A percentile compares a stretch with the other conserved stretches of the same genome.
phyloP scores from a whole-genome alignment of 2,113 vertebrate genomes.

The Pongo abelii region DNA sequence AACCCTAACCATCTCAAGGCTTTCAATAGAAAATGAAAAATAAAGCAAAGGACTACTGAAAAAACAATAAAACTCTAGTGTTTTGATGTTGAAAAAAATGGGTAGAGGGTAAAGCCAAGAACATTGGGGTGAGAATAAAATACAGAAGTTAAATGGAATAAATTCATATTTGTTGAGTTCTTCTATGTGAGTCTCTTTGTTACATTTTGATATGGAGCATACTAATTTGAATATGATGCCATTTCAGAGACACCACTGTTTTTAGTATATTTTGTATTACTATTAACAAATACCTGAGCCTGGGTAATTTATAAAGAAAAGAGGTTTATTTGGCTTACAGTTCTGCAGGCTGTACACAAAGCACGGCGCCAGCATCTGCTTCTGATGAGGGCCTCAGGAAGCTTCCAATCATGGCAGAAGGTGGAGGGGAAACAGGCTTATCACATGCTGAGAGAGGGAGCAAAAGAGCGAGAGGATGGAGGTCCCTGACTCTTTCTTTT shows the following conservation, averaged over 20 bases:
- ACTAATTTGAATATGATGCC: not conserved
- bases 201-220: not conserved
- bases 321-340: too few relatives aligned
- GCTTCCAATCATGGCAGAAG: too few relatives aligned
- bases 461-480: too few relatives aligned
- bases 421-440: too few relatives aligned
- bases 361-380: too few relatives aligned
- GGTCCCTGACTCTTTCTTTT: too few relatives aligned
- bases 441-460: too few relatives aligned
- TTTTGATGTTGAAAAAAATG: not conserved
- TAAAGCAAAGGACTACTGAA: not conserved
- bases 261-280: too few relatives aligned
- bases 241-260: not conserved
- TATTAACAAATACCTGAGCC: too few relatives aligned
- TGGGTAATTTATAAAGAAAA: too few relatives aligned
- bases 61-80: not conserved
- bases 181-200: fast-evolving
- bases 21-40: not conserved
- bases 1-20: not conserved
- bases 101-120: not conserved
- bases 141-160: not conserved
- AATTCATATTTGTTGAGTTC: not conserved
- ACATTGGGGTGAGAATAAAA: not conserved
- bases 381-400: too few relatives aligned
- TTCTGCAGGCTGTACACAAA: too few relatives aligned